Conservation (phyloP, 30 jellyfish, hydroid and myxozoan species). For the Hydra vulgaris region DNA sequence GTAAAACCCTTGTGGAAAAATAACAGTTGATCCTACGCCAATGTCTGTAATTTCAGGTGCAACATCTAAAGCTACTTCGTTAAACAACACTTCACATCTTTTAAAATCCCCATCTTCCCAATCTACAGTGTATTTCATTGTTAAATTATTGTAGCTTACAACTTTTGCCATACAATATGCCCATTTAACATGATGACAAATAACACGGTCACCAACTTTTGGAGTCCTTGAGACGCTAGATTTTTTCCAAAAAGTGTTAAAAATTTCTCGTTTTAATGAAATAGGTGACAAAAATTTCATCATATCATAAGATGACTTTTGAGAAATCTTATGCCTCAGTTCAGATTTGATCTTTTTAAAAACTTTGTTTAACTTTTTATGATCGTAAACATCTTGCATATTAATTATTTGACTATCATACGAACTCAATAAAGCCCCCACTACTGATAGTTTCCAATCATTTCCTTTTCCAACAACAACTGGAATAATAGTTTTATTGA, state of each 20-base stretch:
- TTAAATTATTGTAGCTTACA: conserved; percentile 31
- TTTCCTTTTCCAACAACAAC: conserved; percentile 59
- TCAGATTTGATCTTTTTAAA: background rate
- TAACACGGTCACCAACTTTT: conserved; percentile 67
- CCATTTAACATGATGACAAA: conserved; percentile 46
- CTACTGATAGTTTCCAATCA: conserved; percentile 46
- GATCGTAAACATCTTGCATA: conserved; percentile 19
- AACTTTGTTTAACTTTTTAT: background rate
- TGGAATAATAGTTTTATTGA: conserved; percentile 55
- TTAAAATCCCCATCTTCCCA: conserved; percentile 82
- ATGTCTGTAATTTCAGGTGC: conserved; percentile 64
- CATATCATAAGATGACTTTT: background rate
- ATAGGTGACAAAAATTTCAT: background rate
- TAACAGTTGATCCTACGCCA: conserved; percentile 54
- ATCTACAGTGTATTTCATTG: conserved; percentile 57
- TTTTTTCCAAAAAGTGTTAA: background rate
- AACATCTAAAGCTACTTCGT: conserved; percentile 54
- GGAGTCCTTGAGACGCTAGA: conserved; percentile 28
- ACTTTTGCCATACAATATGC: conserved; percentile 74
- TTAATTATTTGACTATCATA: conserved; percentile 28
- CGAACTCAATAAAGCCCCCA: conserved; percentile 45
- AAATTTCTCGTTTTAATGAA: background rate
- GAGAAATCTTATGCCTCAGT: background rate
- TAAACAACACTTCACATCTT: conserved; percentile 43
- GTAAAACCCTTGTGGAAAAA: conserved; percentile 67